Conservation (phyloP, 2,888 invertebrate species). For the Galerucella nymphaeae region DNA sequence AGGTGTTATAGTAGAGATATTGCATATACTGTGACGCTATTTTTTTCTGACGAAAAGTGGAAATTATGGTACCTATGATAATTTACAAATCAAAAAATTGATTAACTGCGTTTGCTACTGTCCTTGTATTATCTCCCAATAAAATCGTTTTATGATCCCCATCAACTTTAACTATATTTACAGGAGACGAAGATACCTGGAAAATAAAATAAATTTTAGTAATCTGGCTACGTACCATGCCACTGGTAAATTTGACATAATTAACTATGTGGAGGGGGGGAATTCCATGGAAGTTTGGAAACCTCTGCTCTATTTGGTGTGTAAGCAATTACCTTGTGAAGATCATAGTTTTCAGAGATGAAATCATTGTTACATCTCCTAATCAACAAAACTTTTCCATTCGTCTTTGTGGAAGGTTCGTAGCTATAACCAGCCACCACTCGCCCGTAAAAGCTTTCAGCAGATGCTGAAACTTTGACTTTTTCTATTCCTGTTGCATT, state of each 20-base stretch:
- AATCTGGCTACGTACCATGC: too few relatives aligned
- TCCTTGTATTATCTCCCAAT: constrained; percentile 34
- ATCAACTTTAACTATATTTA: constrained; percentile 38
- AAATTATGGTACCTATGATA: too few relatives aligned
- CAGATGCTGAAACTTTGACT: constrained; percentile 31
- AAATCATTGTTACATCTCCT: constrained; percentile 34
- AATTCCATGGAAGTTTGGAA: too few relatives aligned
- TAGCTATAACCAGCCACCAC: constrained; percentile 39
- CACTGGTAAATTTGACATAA: too few relatives aligned
- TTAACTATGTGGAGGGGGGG: too few relatives aligned
- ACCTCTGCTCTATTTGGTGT: too few relatives aligned
- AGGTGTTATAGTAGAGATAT: too few relatives aligned
- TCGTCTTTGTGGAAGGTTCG: constrained; percentile 33
- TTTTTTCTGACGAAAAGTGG: too few relatives aligned
- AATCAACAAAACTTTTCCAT: constrained; percentile 41
- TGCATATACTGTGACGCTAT: too few relatives aligned
- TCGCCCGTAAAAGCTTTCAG: constrained; percentile 39
- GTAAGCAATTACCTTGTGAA: constrained; percentile 40
- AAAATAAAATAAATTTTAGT: constrained; percentile 12
- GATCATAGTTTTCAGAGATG: constrained; percentile 42
- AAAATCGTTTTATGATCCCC: constrained; percentile 45
- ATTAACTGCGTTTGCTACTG: constrained; percentile 43
- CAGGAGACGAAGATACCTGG: constrained; percentile 42
- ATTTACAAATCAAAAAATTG: constrained; percentile 19
- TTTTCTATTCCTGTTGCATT: constrained; percentile 32